Base-by-base conservation (phyloP, 2,113 vertebrate species). In the Excalfactoria chinensis region DNA sequence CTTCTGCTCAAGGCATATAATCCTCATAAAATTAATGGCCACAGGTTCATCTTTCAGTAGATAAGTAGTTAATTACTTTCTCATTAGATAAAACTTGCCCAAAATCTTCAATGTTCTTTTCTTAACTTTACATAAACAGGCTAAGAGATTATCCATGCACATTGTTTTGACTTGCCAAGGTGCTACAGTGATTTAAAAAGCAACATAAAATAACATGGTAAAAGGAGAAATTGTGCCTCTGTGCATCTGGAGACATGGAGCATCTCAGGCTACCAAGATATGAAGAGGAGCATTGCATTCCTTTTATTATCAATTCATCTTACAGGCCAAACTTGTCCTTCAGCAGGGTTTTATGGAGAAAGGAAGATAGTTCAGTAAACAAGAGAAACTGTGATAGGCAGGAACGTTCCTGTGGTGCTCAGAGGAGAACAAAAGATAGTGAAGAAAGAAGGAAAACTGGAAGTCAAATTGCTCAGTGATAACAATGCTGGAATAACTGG, bases 11-110 rank as follows among this genome's bases (percentile, higher is more conserved):
- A 78, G 74, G 77, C 49, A 6, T 62, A 60, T 51, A 9, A 34
- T 70, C 37, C 34, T 90, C 37, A 76, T 93, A 85, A 94, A 92
- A 90, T 82, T 95, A 81, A 89, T 67, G 3, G 9, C 67, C 59
- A 84, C 70, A 66, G 84, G 44, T 64, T 90, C 74, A 58, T 89
- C 71, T 87, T 92, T 82, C 55, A 63, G 46, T 59, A 86, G 66
- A 81, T 44, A 82, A 87, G 34, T 84, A 93, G 90, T 95, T 90
- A 94, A 90, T 49, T 90, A 41, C 41, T 35, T 83, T 82, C 35
- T 92, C 82, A 79, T 92, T 94, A 93, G 67, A 79, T 90, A 59
- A 88, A 86, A 75, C 35, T 72, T 56, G 19, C 21, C 90, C 22
- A 72, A 93, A 90, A 79, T 81, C 71, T 93, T 82, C 51, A 79